These are phyloP conservation scores for Clunio marinus DNA, from an alignment of 2,888 invertebrate species.

Conservation along the genomic window DNA sequence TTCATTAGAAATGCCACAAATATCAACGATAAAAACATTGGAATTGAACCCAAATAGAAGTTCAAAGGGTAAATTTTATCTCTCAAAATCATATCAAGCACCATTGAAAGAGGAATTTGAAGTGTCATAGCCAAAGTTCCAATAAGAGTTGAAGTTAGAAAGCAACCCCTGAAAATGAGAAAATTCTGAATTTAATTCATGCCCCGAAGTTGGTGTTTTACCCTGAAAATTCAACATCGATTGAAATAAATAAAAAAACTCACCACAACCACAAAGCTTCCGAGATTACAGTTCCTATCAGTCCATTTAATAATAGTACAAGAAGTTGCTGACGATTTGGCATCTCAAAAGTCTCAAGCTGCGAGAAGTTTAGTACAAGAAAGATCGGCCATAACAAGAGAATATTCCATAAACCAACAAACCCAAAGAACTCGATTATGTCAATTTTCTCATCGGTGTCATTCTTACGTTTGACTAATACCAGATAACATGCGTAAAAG, in stretches of 20 bases:
- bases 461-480: slow-evolving; percentile 78
- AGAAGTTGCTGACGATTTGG: slow-evolving; percentile 78
- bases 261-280: slow-evolving; percentile 92
- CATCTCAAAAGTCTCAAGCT: slow-evolving; percentile 79
- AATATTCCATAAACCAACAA: slow-evolving; percentile 90
- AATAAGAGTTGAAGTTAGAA: slow-evolving; percentile 84
- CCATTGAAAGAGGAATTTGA: slow-evolving; percentile 83
- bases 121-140: slow-evolving; percentile 82
- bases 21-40: slow-evolving; percentile 60
- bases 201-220: too few relatives aligned
- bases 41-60: slow-evolving; percentile 74
- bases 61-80: slow-evolving; percentile 62
- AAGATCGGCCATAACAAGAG: slow-evolving; percentile 85
- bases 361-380: slow-evolving; percentile 76
- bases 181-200: too few relatives aligned
- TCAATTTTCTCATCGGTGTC: slow-evolving; percentile 92
- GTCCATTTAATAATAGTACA: slow-evolving; percentile 75
- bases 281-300: slow-evolving; percentile 85
- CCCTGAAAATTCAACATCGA: slow-evolving; percentile 5
- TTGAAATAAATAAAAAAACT: slow-evolving; percentile 44
- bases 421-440: slow-evolving; percentile 92
- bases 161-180: slow-evolving; percentile 71
- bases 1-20: slow-evolving; percentile 66
- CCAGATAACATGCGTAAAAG: slow-evolving; percentile 85
- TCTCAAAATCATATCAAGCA: slow-evolving; percentile 73